phyloP scores from a whole-genome alignment of 2,113 vertebrate genomes.

The Pelusios castaneus region DNA sequence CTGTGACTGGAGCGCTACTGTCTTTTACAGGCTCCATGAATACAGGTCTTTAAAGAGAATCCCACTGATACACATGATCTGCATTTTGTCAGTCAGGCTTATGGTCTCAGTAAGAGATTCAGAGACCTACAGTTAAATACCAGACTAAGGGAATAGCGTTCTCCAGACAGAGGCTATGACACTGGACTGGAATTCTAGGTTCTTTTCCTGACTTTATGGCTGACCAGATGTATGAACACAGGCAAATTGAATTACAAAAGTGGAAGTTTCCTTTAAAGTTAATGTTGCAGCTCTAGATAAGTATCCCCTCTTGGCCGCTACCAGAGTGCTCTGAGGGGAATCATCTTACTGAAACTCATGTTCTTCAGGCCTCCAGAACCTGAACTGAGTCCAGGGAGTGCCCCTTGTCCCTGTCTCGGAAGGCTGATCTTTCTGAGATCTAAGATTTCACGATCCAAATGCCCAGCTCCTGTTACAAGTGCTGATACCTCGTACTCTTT shows the following conservation, averaged over 20 bases:
- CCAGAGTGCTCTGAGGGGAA: background rate
- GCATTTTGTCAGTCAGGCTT: background rate
- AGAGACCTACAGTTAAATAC: background rate
- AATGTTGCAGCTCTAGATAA: background rate
- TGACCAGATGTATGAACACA: background rate
- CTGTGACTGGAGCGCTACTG: no score
- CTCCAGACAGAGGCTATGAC: background rate
- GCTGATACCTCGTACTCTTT: background rate
- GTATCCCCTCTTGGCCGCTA: background rate
- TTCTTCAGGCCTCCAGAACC: background rate
- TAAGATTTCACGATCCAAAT: background rate
- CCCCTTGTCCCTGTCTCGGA: no score
- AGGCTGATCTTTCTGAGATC: background rate
- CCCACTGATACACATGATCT: background rate
- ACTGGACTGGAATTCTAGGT: background rate
- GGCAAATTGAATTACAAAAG: background rate
- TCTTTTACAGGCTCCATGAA: background rate
- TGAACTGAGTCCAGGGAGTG: background rate
- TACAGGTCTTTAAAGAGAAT: no score
- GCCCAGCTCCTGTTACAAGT: background rate
- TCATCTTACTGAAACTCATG: background rate
- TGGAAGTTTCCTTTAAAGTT: background rate
- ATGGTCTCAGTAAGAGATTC: background rate
- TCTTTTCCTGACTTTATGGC: background rate
- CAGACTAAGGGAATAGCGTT: background rate